A percentile compares a stretch with the other conserved stretches of the same genome.
These are phyloP conservation scores for Cheilosia grossa DNA, from an alignment of 2,888 invertebrate genomes.

Conservation along the genomic window DNA sequence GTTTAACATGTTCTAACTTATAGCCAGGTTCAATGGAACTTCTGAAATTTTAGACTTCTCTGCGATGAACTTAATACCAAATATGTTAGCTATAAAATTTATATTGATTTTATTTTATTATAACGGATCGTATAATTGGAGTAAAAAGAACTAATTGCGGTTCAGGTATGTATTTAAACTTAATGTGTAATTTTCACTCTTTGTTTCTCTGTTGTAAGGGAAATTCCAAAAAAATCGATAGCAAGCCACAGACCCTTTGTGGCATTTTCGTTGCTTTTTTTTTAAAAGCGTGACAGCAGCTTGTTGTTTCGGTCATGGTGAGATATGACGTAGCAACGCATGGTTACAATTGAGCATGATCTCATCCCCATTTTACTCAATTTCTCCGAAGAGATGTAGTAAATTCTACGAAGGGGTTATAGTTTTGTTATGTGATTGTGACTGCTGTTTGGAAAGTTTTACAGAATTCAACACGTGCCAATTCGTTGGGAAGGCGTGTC, in stretches of 20 bases:
- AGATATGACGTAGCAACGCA: constrained; percentile 49
- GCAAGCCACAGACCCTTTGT: constrained; percentile 14
- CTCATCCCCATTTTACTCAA: constrained; percentile 35
- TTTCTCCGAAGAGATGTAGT: constrained; percentile 49
- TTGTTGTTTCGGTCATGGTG: constrained; percentile 61
- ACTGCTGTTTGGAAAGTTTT: constrained; percentile 19
- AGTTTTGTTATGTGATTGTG: not conserved
- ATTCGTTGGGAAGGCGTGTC: not conserved
- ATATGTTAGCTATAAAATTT: constrained; percentile 82
- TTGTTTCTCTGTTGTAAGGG: not conserved
- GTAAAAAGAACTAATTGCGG: constrained; percentile 80
- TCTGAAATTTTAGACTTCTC: constrained; percentile 1
- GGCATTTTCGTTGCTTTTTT: constrained; percentile 4
- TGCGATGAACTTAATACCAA: constrained; percentile 77
- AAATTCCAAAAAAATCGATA: not conserved
- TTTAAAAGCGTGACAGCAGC: constrained; percentile 44
- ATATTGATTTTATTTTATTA: constrained; percentile 84
- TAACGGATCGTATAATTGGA: constrained; percentile 84
- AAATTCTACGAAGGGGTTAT: not conserved
- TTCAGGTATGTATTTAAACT: constrained; percentile 39
- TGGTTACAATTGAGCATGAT: constrained; percentile 39
- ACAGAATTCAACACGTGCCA: constrained; percentile 53
- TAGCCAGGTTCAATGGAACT: constrained; percentile 1
- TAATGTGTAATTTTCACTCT: not conserved
- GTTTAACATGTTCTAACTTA: constrained; percentile 28